These are phyloP conservation scores for Salminus brasiliensis DNA, from an alignment of 2,113 vertebrate genomes.

Conservation along the genomic window DNA sequence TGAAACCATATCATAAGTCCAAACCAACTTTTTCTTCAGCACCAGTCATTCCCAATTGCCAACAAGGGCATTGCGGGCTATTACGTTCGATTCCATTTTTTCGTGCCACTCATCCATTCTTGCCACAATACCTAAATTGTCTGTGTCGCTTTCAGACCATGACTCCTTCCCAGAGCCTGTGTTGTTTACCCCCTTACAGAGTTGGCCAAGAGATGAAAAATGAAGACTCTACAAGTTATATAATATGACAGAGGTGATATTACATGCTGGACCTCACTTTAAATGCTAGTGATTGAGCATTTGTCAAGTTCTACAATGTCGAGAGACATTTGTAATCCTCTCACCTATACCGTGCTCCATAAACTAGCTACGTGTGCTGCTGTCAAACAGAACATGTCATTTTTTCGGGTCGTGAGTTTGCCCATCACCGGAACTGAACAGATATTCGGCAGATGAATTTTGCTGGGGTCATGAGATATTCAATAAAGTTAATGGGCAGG, in stretches of 20 bases:
- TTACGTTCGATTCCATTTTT: neutral
- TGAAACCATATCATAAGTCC: neutral
- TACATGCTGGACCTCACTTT: neutral
- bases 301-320: neutral
- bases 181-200: neutral
- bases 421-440: neutral
- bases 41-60: neutral
- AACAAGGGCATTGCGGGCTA: neutral
- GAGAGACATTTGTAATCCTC: neutral
- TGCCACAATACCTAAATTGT: neutral
- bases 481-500: constrained; percentile 41
- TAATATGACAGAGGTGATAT: neutral
- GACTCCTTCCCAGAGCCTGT: neutral
- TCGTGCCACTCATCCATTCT: neutral
- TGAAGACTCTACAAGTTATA: neutral
- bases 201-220: neutral
- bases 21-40: neutral
- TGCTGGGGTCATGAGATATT: constrained; percentile 29
- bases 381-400: neutral
- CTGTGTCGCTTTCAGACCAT: neutral
- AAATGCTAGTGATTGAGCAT: neutral
- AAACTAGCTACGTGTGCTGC: neutral
- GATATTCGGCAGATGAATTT: constrained; percentile 26
- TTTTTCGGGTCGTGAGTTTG: neutral
- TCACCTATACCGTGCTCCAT: neutral